Base-by-base conservation (phyloP, 2,888 invertebrate genomes). In the Rhorus exstirpatorius region DNA sequence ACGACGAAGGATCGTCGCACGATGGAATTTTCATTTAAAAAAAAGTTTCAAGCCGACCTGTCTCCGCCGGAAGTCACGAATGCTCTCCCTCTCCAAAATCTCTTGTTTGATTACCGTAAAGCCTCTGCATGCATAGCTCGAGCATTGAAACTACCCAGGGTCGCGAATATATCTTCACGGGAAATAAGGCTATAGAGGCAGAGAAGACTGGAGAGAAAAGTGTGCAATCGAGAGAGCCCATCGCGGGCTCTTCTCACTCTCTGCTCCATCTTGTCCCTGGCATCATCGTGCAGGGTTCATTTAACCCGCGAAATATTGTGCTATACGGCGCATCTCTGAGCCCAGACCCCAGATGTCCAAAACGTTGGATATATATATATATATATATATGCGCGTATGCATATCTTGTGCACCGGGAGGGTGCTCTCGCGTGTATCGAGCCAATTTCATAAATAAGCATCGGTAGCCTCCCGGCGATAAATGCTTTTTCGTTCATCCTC, bases 381-480 rank as follows among this genome's bases (percentile, higher is more conserved):
- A 21, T n/a, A n/a, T n/a, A n/a, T n/a, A n/a, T n/a, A n/a, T n/a
- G 51, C 19, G 1, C 21, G 14, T 7, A 1, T 10, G 7, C 12
- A n/a, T n/a, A n/a, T 41, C 38, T 61, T 38, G 35, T 24, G n/a
- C 8, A 44, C 14, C 63, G 41, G 17, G 63, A 24, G n/a, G 44
- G 24, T 17, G 14, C 31, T 26, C 67, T 82, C 79, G 82, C 82
- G 78, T 79, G 82, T 75, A 82, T 79, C 79, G 65, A 79, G 44
- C 78, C 82, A 82, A 79, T 82, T 82, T 82, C 70, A 71, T 71
- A 79, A 82, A 79, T 78, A 79, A 82, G 58, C 75, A 79, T 63
- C 75, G 53, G 53, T 63, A 74, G 74, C 67, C 74, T 78, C 55
- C 55, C 74, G 70, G 41, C 78, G 63, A 78, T 78, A 74, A 61